Evolutionary conservation across 2,888 invertebrate species (phyloP).

Genomic region (Hemicrepidius hirtus): DNA sequence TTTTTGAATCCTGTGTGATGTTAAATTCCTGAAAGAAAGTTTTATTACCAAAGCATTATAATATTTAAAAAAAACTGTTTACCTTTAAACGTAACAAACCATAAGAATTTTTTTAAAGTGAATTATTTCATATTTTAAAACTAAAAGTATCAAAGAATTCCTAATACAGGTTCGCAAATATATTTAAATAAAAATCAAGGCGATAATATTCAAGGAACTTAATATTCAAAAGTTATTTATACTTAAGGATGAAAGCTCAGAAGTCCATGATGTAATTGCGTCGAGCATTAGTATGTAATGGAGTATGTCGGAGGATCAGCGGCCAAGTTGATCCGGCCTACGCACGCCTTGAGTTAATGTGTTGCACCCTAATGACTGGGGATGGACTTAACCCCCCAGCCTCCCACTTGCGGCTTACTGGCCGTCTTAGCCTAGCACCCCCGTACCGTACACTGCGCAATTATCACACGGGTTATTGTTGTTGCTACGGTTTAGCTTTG

Average conservation of each 20-base stretch:
- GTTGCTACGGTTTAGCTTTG: constrained; percentile 69
- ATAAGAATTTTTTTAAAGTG: too few relatives aligned
- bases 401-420: constrained; percentile 62
- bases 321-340: constrained; percentile 68
- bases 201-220: constrained; percentile 1
- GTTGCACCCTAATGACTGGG: constrained; percentile 69
- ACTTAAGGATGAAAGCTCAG: constrained; percentile 46
- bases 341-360: constrained; percentile 70
- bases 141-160: too few relatives aligned
- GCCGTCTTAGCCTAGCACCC: constrained; percentile 62
- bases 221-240: constrained; percentile 48
- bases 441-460: constrained; percentile 64
- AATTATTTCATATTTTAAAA: too few relatives aligned
- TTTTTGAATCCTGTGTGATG: too few relatives aligned
- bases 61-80: too few relatives aligned
- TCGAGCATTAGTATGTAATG: constrained; percentile 69
- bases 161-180: too few relatives aligned
- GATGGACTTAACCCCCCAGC: constrained; percentile 61
- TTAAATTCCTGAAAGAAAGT: too few relatives aligned
- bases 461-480: constrained; percentile 72
- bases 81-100: too few relatives aligned
- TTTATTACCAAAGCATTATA: too few relatives aligned
- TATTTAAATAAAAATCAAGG: constrained; percentile 7
- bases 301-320: constrained; percentile 68
- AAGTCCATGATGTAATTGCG: constrained; percentile 57